phyloP scores from a whole-genome alignment of 2,888 invertebrate genomes.

The Macrostomum cliftonense region DNA sequence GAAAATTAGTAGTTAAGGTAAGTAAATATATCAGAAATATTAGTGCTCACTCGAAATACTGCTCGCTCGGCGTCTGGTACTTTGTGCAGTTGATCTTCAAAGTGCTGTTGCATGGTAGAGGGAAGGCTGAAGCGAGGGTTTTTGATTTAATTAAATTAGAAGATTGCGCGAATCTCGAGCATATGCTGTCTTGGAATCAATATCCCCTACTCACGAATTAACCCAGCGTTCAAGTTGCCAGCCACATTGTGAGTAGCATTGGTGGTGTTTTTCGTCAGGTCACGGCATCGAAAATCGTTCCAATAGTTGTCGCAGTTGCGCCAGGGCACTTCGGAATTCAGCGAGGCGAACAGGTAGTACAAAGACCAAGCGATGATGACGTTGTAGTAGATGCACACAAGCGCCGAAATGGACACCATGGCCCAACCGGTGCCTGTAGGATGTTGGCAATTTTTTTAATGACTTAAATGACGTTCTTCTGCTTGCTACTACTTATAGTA shows the following conservation, averaged over 20 bases:
- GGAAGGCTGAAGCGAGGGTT: not conserved
- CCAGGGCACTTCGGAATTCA: slow-evolving; percentile 4
- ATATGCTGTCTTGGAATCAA: too few relatives aligned
- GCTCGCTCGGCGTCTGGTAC: slow-evolving; percentile 67
- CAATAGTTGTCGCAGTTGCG: slow-evolving; percentile 12
- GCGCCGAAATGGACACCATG: slow-evolving; percentile 28
- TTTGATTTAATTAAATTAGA: too few relatives aligned
- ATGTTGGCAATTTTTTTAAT: too few relatives aligned
- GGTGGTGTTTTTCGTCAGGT: not conserved
- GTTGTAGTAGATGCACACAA: slow-evolving; percentile 21
- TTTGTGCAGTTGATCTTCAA: slow-evolving; percentile 38
- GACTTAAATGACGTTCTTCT: too few relatives aligned
- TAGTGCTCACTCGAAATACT: slow-evolving; percentile 65
- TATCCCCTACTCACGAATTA: too few relatives aligned
- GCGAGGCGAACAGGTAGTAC: slow-evolving; percentile 6
- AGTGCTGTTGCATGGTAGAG: not conserved
- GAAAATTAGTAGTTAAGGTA: not conserved
- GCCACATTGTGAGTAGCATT: too few relatives aligned
- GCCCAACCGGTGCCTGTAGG: slow-evolving; percentile 31
- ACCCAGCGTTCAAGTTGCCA: too few relatives aligned
- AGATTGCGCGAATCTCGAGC: too few relatives aligned
- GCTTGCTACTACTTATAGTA: too few relatives aligned
- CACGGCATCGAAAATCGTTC: slow-evolving; percentile 27
- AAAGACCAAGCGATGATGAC: slow-evolving; percentile 4
- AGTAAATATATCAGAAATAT: too few relatives aligned